Percentiles rank a stretch among this genome's conserved stretches.
These are phyloP conservation scores for Malurus splendens DNA, from an alignment of 2,797 vertebrate species.

Conservation along the genomic window DNA sequence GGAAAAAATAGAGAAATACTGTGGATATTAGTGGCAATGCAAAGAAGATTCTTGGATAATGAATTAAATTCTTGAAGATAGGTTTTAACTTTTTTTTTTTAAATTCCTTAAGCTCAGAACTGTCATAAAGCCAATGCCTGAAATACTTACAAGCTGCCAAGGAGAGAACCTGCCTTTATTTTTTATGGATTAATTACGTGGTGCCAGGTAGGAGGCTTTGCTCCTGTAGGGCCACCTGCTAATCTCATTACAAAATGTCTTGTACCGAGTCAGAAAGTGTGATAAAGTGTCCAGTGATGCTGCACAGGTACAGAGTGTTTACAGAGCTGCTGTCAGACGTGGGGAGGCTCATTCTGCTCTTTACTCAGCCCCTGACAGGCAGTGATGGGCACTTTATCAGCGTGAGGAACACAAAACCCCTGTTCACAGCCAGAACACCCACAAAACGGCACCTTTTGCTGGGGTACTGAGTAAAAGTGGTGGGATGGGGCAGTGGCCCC, in stretches of 20 bases:
- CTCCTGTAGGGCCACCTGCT: conserved; percentile 1
- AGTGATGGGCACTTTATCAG: background rate
- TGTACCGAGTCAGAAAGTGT: background rate
- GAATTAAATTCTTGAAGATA: background rate
- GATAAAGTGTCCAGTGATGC: background rate
- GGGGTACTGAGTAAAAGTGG: too few relatives aligned
- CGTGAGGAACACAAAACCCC: background rate
- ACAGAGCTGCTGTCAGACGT: background rate
- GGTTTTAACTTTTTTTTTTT: background rate
- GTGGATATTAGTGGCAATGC: background rate
- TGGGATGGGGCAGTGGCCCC: accelerated
- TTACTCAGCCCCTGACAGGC: background rate
- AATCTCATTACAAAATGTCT: conserved; percentile 12
- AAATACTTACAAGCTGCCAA: background rate
- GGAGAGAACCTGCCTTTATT: background rate
- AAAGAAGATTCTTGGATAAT: background rate
- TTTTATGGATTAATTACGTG: conserved; percentile 39
- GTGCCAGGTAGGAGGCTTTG: conserved; percentile 29
- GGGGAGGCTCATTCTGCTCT: background rate
- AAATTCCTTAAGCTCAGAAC: conserved; percentile 4
- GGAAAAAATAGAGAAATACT: background rate
- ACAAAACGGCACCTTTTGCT: accelerated
- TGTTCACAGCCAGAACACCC: accelerated
- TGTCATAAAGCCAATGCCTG: background rate
- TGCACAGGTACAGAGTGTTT: background rate